Base-by-base conservation (phyloP, 2,113 vertebrate genomes). In the Hepsetus odoe region DNA sequence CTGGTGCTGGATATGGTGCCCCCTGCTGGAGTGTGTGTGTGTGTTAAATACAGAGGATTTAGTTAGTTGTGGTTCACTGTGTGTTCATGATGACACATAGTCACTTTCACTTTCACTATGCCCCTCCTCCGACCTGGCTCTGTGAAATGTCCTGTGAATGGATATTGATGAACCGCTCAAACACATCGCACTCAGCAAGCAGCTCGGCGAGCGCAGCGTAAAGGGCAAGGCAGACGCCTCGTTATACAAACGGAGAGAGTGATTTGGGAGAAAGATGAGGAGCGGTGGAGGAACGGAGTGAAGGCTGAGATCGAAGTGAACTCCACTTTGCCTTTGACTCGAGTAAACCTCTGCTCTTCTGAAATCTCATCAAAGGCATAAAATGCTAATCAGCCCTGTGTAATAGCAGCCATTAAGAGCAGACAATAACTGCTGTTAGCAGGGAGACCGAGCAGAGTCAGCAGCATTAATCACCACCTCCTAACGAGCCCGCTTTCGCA, bases 361-460 rank as follows among this genome's bases (percentile, higher is more conserved):
- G 32, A 56, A 72, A 32, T 24, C 69, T 72, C 49, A 22, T 72
- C 49, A 56, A 55, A 56, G 51, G 14, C 8, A 5, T 18, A 40
- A 26, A 26, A 58, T 40, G 70, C 53, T 56, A 72, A 58, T 58
- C 33, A 72, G 28, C 22, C 35, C 70, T 26, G 51, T 72, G 32
- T 71, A 72, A 72, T 42, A 53, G n/a, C 51, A 5, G 22, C 20
- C 13, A 58, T 72, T 38, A 72, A 18, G 51, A 0, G 22, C 53
- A 26, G 55, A 58, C 10, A 33, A 32, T 42, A 72, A 38, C 33
- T 13, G 1, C 33, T 72, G 56, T 72, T 56, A 72, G 69, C 51
- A 38, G 32, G 16, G 51, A 18, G 46, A 38, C 20, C 24, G 24
- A 22, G 51, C 51, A 22, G 20, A 1, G 16, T 11, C 9, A n/a